These are phyloP conservation scores for Ceriagrion tenellum DNA, from an alignment of 2,888 invertebrate species.

Conservation along the genomic window DNA sequence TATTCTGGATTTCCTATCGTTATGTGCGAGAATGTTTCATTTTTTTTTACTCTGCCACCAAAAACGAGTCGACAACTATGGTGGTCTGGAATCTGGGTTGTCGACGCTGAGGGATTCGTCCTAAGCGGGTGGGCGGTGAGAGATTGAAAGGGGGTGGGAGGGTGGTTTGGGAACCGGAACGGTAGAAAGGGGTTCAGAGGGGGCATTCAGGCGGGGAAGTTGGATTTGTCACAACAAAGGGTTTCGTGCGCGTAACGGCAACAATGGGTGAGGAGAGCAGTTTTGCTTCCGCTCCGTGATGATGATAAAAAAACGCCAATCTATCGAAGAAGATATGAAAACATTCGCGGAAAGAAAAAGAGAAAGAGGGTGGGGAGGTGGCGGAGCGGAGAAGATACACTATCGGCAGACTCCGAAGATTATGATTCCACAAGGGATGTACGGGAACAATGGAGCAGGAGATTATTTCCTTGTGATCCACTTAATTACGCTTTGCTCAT, in stretches of 20 bases:
- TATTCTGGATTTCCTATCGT: neutral
- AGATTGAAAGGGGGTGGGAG: too few relatives aligned
- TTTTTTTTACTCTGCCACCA: neutral
- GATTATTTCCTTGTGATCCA: neutral
- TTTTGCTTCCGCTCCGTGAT: neutral
- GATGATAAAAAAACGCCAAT: neutral
- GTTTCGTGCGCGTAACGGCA: neutral
- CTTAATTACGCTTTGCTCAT: neutral
- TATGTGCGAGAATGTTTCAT: neutral
- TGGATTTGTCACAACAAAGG: neutral
- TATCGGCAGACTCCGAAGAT: neutral
- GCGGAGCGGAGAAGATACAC: neutral
- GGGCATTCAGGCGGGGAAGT: neutral
- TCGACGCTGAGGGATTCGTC: neutral
- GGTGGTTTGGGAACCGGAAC: too few relatives aligned
- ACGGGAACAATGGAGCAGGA: neutral
- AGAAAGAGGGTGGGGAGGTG: too few relatives aligned
- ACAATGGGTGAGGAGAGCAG: neutral
- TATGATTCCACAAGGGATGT: neutral
- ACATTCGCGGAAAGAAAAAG: neutral
- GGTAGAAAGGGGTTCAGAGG: neutral
- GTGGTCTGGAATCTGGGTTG: neutral
- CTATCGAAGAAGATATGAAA: slow-evolving; percentile 6
- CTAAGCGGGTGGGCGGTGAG: neutral
- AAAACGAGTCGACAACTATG: neutral